Evolutionary conservation across 2,888 invertebrate genomes (phyloP), one percentile per base, ranked within the genome.

Genomic region (Smittia aterrima): DNA sequence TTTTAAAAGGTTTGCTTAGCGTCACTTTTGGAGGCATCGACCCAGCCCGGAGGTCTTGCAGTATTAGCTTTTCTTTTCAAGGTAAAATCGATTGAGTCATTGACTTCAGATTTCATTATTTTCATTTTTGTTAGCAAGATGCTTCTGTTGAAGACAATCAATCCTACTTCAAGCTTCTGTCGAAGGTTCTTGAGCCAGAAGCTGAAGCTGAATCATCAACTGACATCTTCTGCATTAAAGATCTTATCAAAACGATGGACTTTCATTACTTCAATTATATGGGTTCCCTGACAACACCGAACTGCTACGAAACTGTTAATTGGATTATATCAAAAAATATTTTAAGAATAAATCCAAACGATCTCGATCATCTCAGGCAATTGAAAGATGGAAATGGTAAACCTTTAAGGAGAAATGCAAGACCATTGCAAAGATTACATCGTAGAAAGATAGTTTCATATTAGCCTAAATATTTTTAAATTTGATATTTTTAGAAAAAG

Each of bases 261-360:
- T 72, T 72, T 22, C 13, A 22, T 13, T 58, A 22, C n/a, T 38
- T 72, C 1, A 40, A 6, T n/a, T 72, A 72, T 24, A 13, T 11
- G 58, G 72, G 72, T 11, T 38, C 38, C 1, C 20, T 72, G 27
- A 72, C 72, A 27, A 62, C 72, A 24, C 72, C 72, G 18, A 58
- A 40, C n/a, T 72, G 72, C 13, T 18, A 32, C 4, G 72, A 72
- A 25, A 72, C 25, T 32, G 72, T 72, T 1, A 62, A 20, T 20
- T 72, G 72, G 72, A n/a, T 72, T 22, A 20, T 72, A 0, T 62
- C 58, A n/a, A 62, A 32, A 32, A 32, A 32, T 32, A 32, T 32
- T 32, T 32, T 32, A 9, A 32, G 32, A 9, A 32, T 32, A 3
- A 32, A 32, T 32, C 9, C 32, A 6, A 32, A 32, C 16, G 72